A percentile compares a stretch with the other conserved stretches of the same genome.
Conservation (phyloP, 2,113 vertebrate genomes). For the Mionectes macconnelli region DNA sequence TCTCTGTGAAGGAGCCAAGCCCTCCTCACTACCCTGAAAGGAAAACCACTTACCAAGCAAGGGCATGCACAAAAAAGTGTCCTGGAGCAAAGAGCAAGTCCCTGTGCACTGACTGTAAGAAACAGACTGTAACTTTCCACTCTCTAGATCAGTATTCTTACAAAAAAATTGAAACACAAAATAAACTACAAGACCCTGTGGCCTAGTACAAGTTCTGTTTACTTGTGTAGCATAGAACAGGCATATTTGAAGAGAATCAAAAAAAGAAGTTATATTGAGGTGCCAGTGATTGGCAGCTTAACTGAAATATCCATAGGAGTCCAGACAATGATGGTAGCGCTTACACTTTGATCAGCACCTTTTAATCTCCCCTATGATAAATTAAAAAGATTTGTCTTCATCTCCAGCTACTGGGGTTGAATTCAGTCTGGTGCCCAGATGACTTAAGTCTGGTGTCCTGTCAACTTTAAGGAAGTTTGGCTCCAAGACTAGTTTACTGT, state of each 20-base stretch:
- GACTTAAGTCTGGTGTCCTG: slow-evolving; percentile 28
- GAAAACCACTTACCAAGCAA: neutral
- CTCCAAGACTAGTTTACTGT: neutral
- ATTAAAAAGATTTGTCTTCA: neutral
- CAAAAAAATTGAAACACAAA: neutral
- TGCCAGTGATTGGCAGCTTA: neutral
- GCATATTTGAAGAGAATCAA: neutral
- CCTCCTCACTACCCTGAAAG: neutral
- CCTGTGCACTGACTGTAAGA: neutral
- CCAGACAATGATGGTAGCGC: neutral
- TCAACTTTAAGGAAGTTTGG: slow-evolving; percentile 46
- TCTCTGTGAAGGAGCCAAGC: neutral
- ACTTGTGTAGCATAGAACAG: neutral
- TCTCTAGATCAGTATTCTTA: neutral
- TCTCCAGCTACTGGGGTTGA: neutral
- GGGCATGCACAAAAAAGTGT: neutral
- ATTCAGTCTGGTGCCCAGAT: slow-evolving; percentile 59
- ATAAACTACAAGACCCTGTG: neutral
- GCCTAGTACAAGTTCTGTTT: neutral
- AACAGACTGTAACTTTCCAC: neutral
- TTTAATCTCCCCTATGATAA: slow-evolving; percentile 29
- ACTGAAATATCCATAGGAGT: neutral
- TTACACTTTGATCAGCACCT: slow-evolving; percentile 21
- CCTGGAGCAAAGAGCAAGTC: neutral
- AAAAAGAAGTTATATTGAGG: neutral